A percentile compares a stretch with the other conserved stretches of the same genome.
Evolutionary conservation across 2,797 vertebrate species (phyloP).

Genomic region (Atherinosoma microstoma): DNA sequence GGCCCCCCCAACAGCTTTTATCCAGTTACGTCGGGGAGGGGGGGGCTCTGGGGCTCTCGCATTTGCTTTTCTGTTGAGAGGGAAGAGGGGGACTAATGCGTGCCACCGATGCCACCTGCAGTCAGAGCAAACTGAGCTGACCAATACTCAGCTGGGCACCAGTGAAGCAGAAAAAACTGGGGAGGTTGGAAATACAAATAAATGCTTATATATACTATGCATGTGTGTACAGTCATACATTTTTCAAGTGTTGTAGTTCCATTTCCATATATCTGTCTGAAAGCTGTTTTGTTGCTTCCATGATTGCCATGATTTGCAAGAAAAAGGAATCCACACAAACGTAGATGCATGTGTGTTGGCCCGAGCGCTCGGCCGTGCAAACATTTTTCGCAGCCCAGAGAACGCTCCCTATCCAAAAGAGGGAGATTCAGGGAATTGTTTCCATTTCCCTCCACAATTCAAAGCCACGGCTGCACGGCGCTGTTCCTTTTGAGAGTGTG

Average conservation of each 20-base stretch:
- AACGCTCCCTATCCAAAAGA: slow-evolving; percentile 2
- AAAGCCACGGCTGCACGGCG: slow-evolving; percentile 39
- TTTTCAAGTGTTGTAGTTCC: slow-evolving; percentile 9
- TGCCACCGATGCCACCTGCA: slow-evolving; percentile 72
- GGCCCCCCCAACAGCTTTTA: slow-evolving; percentile 50
- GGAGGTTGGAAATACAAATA: slow-evolving; percentile 10
- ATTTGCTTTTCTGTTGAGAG: slow-evolving; percentile 36
- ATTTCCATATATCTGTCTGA: slow-evolving; percentile 30
- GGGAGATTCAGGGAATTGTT: slow-evolving; percentile 41
- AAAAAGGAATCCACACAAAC: slow-evolving; percentile 29
- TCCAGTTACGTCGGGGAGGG: slow-evolving; percentile 64
- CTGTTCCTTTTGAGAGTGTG: slow-evolving; percentile 59
- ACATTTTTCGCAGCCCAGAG: slow-evolving; percentile 9
- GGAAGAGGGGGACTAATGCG: slow-evolving; percentile 42
- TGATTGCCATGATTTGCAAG: slow-evolving; percentile 52
- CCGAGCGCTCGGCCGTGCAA: slow-evolving; percentile 45
- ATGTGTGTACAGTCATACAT: neutral
- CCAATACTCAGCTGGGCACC: slow-evolving; percentile 54
- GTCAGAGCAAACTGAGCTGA: slow-evolving; percentile 60
- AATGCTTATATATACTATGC: neutral
- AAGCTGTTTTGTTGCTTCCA: slow-evolving; percentile 39
- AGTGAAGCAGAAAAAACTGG: slow-evolving; percentile 30
- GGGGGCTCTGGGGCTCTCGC: slow-evolving; percentile 22
- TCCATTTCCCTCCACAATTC: slow-evolving; percentile 64
- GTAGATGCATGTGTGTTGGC: slow-evolving; percentile 24